phyloP scores from a whole-genome alignment of 2,113 vertebrate genomes.

The Leucoraja erinaceus region DNA sequence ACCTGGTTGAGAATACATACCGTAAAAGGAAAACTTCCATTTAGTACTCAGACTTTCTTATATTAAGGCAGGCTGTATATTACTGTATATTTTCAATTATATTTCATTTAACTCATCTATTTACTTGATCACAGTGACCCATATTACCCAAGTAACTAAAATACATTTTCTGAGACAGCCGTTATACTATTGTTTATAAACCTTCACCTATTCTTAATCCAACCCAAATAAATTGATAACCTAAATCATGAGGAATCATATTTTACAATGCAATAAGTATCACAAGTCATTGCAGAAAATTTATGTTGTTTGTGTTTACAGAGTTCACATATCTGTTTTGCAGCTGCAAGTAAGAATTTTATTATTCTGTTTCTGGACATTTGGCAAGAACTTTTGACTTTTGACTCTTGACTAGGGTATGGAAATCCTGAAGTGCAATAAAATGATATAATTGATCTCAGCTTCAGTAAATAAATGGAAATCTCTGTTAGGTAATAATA shows the following conservation, averaged over 20 bases:
- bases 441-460: too few species aligned
- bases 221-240: background rate
- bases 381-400: too few species aligned
- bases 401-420: too few species aligned
- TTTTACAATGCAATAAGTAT: background rate
- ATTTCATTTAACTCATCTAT: background rate
- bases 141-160: background rate
- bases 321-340: too few species aligned
- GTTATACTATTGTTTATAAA: background rate
- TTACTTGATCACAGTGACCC: background rate
- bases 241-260: background rate
- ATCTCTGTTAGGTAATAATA: too few species aligned
- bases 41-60: background rate
- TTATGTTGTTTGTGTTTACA: background rate
- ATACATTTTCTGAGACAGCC: background rate
- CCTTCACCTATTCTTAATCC: background rate
- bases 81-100: background rate
- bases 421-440: too few species aligned
- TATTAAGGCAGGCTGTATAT: background rate
- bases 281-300: background rate
- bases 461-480: too few species aligned
- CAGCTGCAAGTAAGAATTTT: too few species aligned
- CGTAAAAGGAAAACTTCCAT: background rate
- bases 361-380: too few species aligned
- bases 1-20: background rate